Conservation (phyloP, 2,113 vertebrate species). For the Nothoprocta perdicaria region DNA sequence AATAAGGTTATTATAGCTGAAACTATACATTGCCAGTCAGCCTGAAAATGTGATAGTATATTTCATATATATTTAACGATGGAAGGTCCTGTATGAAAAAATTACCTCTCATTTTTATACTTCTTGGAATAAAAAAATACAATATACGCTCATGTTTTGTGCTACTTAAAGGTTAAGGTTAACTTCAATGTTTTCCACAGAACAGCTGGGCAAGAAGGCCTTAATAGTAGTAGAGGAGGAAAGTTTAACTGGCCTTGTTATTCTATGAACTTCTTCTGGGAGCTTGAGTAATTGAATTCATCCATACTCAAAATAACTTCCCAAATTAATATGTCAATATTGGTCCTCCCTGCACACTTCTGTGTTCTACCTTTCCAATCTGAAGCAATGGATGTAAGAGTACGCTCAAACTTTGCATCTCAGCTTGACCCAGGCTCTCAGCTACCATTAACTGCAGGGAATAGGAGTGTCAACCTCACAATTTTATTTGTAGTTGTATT, state of each 20-base stretch:
- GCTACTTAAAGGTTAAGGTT: not conserved
- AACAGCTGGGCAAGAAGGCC: not conserved
- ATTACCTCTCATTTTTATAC: not conserved
- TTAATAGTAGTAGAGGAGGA: not conserved
- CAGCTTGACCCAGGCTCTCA: not conserved
- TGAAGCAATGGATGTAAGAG: not conserved
- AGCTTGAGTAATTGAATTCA: not conserved
- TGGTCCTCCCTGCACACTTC: not conserved
- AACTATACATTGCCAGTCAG: conserved; percentile 37
- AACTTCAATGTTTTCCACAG: not conserved
- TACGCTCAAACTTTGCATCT: not conserved
- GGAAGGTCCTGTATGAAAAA: not conserved
- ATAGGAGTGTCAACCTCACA: not conserved
- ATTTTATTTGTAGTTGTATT: not conserved
- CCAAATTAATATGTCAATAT: not conserved
- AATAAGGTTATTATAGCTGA: conserved; percentile 51
- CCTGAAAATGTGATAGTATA: conserved; percentile 4
- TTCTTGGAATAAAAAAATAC: conserved; percentile 6
- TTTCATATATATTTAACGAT: conserved; percentile 9
- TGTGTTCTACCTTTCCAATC: not conserved
- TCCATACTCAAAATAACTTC: not conserved
- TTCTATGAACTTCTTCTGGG: not conserved
- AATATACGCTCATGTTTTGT: not conserved
- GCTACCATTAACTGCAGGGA: not conserved
- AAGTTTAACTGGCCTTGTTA: not conserved